Evolutionary conservation across 2,113 vertebrate genomes (phyloP).

Genomic region (Sprattus sprattus): DNA sequence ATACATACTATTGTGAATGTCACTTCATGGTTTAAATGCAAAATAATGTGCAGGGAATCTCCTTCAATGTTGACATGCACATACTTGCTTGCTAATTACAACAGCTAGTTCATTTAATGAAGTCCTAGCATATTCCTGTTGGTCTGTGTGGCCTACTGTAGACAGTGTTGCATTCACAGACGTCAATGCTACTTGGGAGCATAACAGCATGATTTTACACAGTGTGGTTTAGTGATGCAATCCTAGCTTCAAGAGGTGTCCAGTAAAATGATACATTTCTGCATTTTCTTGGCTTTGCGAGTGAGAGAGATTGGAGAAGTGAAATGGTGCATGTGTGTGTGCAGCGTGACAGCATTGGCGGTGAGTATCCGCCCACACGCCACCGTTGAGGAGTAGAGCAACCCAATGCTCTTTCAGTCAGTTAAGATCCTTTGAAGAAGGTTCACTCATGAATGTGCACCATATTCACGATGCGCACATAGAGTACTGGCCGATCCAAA

Average conservation of each 20-base stretch:
- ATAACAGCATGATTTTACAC: background rate
- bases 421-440: background rate
- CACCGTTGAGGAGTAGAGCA: constrained; percentile 25
- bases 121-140: background rate
- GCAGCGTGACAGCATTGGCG: background rate
- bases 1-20: background rate
- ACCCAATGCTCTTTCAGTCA: background rate
- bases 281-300: background rate
- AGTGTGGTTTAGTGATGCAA: background rate
- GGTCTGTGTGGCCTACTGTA: background rate
- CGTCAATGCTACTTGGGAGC: background rate
- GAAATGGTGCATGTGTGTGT: background rate
- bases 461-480: background rate
- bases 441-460: constrained; percentile 13
- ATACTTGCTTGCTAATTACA: background rate
- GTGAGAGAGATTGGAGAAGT: background rate
- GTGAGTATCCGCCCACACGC: constrained; percentile 40
- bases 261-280: background rate
- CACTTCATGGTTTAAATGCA: background rate
- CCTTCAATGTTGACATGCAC: background rate
- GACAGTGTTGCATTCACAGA: background rate
- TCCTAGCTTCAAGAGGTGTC: background rate
- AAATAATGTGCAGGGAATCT: background rate
- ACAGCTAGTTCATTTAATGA: background rate
- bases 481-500: background rate